Percentiles rank a stretch among this genome's conserved stretches.
These are phyloP conservation scores for Apogon hyalosoma DNA, from an alignment of 2,797 vertebrate genomes.

Conservation along the genomic window DNA sequence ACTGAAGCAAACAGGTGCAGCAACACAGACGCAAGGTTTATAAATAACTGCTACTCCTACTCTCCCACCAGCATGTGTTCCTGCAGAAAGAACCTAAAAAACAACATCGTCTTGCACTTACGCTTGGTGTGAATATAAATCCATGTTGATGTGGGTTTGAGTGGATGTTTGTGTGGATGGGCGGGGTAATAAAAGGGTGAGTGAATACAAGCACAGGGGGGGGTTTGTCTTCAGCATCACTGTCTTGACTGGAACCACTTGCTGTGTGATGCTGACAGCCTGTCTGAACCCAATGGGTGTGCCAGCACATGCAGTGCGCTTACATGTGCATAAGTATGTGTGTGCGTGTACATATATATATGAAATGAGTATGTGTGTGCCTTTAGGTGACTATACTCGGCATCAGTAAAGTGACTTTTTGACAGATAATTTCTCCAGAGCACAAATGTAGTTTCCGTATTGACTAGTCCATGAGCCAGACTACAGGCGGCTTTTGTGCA, in stretches of 20 bases:
- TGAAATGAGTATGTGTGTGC: neutral
- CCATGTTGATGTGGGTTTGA: conserved; percentile 11
- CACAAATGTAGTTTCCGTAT: conserved; percentile 56
- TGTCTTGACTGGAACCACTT: conserved; percentile 55
- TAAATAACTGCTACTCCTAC: conserved; percentile 49
- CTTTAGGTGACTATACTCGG: conserved; percentile 16
- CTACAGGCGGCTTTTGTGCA: conserved; percentile 46
- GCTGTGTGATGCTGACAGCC: conserved; percentile 62
- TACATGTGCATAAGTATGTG: conserved; percentile 13
- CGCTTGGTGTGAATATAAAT: conserved; percentile 19
- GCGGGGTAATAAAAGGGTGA: conserved; percentile 29
- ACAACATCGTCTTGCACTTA: conserved; percentile 14
- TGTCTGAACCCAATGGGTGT: conserved; percentile 67
- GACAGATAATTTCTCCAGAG: conserved; percentile 52
- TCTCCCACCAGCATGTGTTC: conserved; percentile 18
- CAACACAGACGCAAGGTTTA: conserved; percentile 22
- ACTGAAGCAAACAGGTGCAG: conserved; percentile 41
- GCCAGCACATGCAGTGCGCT: conserved; percentile 12
- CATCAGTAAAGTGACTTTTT: conserved; percentile 43
- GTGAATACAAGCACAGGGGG: conserved; percentile 26
- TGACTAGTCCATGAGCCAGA: conserved; percentile 58
- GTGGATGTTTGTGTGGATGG: conserved; percentile 27
- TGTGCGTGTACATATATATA: conserved; percentile 2
- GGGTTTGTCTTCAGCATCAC: conserved; percentile 51
- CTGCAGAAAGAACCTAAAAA: conserved; percentile 25